Evolutionary conservation across 2,113 vertebrate species (phyloP).

Genomic region (Notarius quadriscutis): DNA sequence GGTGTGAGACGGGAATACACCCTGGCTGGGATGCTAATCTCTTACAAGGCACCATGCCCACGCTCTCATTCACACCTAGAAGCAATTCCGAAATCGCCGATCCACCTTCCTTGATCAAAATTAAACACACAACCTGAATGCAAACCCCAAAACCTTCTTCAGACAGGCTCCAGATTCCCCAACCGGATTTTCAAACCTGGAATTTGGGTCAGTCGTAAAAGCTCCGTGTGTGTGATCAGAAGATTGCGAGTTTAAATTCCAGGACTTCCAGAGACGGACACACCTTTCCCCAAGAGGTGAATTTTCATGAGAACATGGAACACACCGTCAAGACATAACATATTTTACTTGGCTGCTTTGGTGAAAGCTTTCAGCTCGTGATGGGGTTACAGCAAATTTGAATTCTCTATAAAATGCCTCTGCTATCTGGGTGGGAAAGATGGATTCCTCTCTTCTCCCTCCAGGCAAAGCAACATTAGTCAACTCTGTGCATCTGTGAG

Average conservation of each 20-base stretch:
- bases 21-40: neutral
- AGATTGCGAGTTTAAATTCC: neutral
- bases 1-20: neutral
- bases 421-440: neutral
- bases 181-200: neutral
- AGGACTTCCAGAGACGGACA: neutral
- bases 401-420: neutral
- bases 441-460: neutral
- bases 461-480: neutral
- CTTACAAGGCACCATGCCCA: neutral
- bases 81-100: neutral
- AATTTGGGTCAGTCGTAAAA: neutral
- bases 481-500: conserved; percentile 7
- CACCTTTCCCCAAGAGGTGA: conserved; percentile 1
- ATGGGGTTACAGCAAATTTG: neutral
- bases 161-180: neutral
- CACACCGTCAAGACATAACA: neutral
- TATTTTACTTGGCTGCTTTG: neutral
- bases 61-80: neutral
- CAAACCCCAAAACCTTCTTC: neutral
- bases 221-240: neutral
- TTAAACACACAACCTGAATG: neutral
- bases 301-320: neutral
- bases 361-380: neutral
- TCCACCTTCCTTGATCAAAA: neutral